Evolutionary conservation across 2,797 vertebrate genomes (phyloP).

Genomic region (Rhincodon typus): DNA sequence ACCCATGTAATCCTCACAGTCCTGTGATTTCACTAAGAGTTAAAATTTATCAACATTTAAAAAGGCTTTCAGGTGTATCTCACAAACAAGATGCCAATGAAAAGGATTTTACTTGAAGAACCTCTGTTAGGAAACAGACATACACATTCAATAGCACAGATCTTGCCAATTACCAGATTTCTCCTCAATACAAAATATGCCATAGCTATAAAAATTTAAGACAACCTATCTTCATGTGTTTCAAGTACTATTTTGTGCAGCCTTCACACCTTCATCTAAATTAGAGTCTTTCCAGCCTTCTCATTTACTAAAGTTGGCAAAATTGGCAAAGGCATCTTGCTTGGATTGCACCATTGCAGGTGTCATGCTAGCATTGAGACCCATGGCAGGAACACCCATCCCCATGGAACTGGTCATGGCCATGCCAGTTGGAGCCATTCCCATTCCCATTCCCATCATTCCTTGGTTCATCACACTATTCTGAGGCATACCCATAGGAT

Average conservation of each 20-base stretch:
- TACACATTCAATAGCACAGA: constrained; percentile 32
- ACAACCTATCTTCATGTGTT: constrained; percentile 36
- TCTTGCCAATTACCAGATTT: constrained; percentile 29
- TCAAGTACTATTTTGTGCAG: constrained; percentile 49
- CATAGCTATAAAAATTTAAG: constrained; percentile 38
- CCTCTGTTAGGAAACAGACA: constrained; percentile 29
- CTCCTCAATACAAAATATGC: constrained; percentile 37
- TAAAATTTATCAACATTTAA: constrained; percentile 33
- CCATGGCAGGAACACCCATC: constrained; percentile 66
- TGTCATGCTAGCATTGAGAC: constrained; percentile 65
- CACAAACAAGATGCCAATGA: constrained; percentile 37
- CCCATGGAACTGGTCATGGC: constrained; percentile 65
- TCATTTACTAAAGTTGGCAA: constrained; percentile 97
- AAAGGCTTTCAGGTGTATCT: constrained; percentile 36
- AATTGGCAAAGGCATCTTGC: constrained; percentile 97
- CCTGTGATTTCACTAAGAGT: constrained; percentile 31
- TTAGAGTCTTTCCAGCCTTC: constrained; percentile 53
- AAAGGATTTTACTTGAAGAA: constrained; percentile 26
- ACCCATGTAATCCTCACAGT: constrained; percentile 19
- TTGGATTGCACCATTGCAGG: constrained; percentile 78
- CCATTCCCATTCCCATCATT: constrained; percentile 64
- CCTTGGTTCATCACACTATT: constrained; percentile 58
- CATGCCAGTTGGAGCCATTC: constrained; percentile 65
- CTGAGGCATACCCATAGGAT: constrained; percentile 53
- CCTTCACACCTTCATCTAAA: constrained; percentile 61